These are phyloP conservation scores for Tanytarsus gracilentus DNA, from an alignment of 2,888 invertebrate species.

Conservation along the genomic window DNA sequence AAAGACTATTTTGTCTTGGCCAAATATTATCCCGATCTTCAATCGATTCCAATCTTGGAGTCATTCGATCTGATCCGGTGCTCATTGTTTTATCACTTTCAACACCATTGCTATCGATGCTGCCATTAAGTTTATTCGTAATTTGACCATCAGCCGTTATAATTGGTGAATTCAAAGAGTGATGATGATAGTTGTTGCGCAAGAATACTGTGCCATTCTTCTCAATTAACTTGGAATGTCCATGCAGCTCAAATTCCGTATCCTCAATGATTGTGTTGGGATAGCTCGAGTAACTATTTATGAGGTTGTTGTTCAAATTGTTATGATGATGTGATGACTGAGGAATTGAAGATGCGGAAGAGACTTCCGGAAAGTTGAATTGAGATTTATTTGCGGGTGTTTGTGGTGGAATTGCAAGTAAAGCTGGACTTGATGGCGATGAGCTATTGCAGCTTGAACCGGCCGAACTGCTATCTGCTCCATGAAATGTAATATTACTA, in stretches of 20 bases:
- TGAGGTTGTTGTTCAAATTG: too few relatives aligned
- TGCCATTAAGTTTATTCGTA: constrained; percentile 5
- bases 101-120: constrained; percentile 33
- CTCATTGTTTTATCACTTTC: constrained; percentile 65
- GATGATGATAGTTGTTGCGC: constrained; percentile 23
- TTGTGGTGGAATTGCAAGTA: constrained; percentile 44
- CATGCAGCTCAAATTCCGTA: constrained; percentile 2
- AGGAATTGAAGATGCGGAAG: constrained; percentile 33
- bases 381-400: constrained; percentile 42
- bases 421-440: constrained; percentile 89
- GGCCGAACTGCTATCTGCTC: constrained; percentile 82
- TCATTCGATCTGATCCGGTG: constrained; percentile 74
- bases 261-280: constrained; percentile 22
- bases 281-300: neutral
- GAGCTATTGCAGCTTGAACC: constrained; percentile 95
- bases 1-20: constrained; percentile 77
- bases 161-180: constrained; percentile 17
- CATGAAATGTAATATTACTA: constrained; percentile 35
- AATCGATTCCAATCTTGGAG: constrained; percentile 66
- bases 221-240: constrained; percentile 6
- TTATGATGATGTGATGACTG: constrained; percentile 10
- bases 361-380: constrained; percentile 43
- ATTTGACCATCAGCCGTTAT: neutral
- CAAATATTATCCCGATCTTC: constrained; percentile 55
- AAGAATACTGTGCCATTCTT: neutral